Conservation (phyloP, 2,888 invertebrate genomes). For the Tetragonisca angustula region DNA sequence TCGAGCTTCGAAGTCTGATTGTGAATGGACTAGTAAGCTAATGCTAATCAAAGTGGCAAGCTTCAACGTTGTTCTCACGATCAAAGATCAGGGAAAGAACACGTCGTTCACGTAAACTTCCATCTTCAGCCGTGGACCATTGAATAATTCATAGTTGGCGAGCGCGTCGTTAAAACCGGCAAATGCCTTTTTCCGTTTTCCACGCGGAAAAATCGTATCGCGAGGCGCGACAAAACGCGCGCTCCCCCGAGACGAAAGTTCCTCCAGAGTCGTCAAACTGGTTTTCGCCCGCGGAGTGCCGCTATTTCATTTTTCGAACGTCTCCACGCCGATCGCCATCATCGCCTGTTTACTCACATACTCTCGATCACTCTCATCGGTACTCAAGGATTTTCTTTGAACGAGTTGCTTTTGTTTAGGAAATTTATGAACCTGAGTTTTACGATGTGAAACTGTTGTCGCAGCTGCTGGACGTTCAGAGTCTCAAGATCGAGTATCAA, state of each 20-base stretch:
- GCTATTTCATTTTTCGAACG: slow-evolving; percentile 56
- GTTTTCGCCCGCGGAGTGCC: slow-evolving; percentile 47
- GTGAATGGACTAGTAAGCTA: slow-evolving; percentile 15
- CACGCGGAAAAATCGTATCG: slow-evolving; percentile 44
- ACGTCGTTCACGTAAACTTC: slow-evolving; percentile 52
- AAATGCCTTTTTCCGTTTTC: slow-evolving; percentile 41
- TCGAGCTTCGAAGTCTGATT: slow-evolving; percentile 17
- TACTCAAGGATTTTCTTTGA: background rate
- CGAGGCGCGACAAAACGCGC: slow-evolving; percentile 52
- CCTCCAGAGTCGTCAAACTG: slow-evolving; percentile 54
- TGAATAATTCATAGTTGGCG: slow-evolving; percentile 68
- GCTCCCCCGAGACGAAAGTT: slow-evolving; percentile 39
- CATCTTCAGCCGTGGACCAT: slow-evolving; percentile 58
- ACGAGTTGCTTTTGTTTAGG: background rate
- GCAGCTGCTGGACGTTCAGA: background rate
- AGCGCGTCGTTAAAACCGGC: slow-evolving; percentile 53
- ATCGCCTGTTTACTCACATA: background rate
- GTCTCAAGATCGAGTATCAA: too few relatives aligned
- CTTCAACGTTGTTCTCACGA: slow-evolving; percentile 51
- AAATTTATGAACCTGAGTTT: background rate
- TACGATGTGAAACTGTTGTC: background rate
- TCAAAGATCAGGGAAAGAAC: slow-evolving; percentile 39
- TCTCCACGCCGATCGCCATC: slow-evolving; percentile 34
- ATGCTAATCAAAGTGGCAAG: slow-evolving; percentile 35
- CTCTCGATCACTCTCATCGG: background rate